Evolutionary conservation across 1,140 invertebrate species (phyloP).

Genomic region (Drosophila mojavensis): DNA sequence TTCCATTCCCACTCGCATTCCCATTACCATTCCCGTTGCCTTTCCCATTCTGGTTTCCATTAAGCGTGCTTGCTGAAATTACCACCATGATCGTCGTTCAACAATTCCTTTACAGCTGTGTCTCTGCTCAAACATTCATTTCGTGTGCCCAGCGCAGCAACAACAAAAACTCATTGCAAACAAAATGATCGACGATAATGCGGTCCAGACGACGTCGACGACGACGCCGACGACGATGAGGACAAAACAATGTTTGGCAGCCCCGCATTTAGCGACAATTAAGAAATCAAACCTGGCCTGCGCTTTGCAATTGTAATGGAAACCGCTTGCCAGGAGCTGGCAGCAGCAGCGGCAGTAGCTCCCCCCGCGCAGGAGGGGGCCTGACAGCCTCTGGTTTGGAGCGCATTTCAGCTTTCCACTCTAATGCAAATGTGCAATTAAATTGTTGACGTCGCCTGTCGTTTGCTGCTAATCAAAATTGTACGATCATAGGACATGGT

Average conservation of each 20-base stretch:
- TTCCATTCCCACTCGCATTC: background rate
- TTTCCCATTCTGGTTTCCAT: background rate
- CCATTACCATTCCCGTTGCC: background rate
- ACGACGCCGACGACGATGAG: constrained; percentile 6
- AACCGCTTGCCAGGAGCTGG: constrained; percentile 63
- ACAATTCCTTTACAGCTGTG: constrained; percentile 70
- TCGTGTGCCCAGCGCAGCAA: constrained; percentile 56
- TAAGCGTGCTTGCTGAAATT: constrained; percentile 45
- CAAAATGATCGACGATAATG: constrained; percentile 78
- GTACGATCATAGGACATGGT: constrained; percentile 68
- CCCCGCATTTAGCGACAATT: constrained; percentile 82
- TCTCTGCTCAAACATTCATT: constrained; percentile 61
- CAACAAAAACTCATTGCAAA: constrained; percentile 72
- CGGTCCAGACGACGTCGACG: constrained; percentile 19
- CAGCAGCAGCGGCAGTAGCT: constrained; percentile 17
- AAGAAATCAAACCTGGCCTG: constrained; percentile 79
- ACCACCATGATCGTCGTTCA: constrained; percentile 70
- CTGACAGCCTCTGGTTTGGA: constrained; percentile 54
- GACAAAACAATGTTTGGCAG: constrained; percentile 57
- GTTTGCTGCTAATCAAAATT: constrained; percentile 67
- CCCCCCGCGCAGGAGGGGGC: background rate
- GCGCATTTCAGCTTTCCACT: constrained; percentile 56
- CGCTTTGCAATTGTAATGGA: constrained; percentile 64
- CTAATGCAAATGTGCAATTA: constrained; percentile 82
- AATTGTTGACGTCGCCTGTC: constrained; percentile 73